Conservation (phyloP, 2,888 invertebrate genomes). For the Macropis europaea region DNA sequence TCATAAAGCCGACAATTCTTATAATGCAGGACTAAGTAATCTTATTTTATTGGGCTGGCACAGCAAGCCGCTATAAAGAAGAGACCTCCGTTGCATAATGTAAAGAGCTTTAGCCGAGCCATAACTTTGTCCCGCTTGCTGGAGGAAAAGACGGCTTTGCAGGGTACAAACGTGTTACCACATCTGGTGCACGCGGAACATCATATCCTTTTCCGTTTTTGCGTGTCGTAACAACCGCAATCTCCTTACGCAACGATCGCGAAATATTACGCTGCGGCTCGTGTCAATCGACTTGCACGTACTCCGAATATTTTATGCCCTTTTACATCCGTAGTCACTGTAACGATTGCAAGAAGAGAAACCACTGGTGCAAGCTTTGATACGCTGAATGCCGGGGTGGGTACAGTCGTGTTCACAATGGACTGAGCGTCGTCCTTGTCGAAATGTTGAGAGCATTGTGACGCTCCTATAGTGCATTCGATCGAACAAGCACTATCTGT, state of each 20-base stretch:
- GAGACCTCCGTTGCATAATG: slow-evolving; percentile 66
- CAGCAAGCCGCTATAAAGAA: slow-evolving; percentile 63
- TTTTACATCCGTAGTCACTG: not conserved
- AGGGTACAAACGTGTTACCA: slow-evolving; percentile 25
- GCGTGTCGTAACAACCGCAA: slow-evolving; percentile 7
- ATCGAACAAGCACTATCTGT: no score
- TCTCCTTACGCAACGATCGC: slow-evolving; percentile 13
- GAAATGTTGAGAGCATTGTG: no score
- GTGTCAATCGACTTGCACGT: not conserved
- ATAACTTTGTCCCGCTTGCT: slow-evolving; percentile 5
- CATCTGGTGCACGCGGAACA: slow-evolving; percentile 6
- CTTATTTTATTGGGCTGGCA: slow-evolving; percentile 73
- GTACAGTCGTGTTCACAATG: no score
- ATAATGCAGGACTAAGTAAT: slow-evolving; percentile 67
- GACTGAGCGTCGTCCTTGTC: no score
- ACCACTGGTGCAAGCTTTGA: no score
- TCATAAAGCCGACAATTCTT: slow-evolving; percentile 58
- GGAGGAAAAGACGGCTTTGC: slow-evolving; percentile 2
- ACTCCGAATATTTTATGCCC: not conserved
- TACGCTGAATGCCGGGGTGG: no score
- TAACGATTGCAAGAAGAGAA: no score
- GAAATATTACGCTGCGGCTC: not conserved
- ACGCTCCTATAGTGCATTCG: no score
- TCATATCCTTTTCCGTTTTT: not conserved
- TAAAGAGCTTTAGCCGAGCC: slow-evolving; percentile 13